phyloP scores from a whole-genome alignment of 2,888 invertebrate genomes.

The Drosophila nigricruria region DNA sequence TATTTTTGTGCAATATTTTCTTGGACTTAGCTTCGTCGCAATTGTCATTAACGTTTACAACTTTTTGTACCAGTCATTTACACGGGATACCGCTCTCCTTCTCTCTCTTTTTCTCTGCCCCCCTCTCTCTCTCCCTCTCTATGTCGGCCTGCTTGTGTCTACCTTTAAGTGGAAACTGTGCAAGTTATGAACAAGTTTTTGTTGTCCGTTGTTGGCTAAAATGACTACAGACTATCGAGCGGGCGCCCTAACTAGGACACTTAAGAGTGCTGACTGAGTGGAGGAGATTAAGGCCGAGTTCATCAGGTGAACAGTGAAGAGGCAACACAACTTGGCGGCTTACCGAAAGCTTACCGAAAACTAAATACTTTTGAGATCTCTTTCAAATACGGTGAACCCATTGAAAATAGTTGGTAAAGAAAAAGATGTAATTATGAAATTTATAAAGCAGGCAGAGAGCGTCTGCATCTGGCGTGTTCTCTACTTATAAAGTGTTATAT shows the following conservation, averaged over 20 bases:
- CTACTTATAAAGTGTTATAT: background rate
- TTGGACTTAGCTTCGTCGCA: constrained; percentile 53
- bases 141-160: background rate
- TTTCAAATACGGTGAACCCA: background rate
- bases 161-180: constrained; percentile 28
- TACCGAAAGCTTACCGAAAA: background rate
- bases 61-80: constrained; percentile 62
- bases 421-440: background rate
- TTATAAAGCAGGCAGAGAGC: background rate
- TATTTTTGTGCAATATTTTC: constrained; percentile 69
- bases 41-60: constrained; percentile 69
- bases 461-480: background rate
- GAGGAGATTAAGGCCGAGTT: constrained; percentile 25
- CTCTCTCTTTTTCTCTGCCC: background rate
- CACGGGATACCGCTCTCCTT: constrained; percentile 9
- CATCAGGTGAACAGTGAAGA: constrained; percentile 10
- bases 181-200: constrained; percentile 33
- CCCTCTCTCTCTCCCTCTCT: background rate
- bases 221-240: constrained; percentile 7
- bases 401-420: background rate
- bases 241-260: constrained; percentile 14
- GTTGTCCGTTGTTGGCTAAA: background rate
- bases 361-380: constrained; percentile 3
- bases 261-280: constrained; percentile 17
- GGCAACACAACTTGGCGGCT: background rate